Base-by-base conservation (phyloP, 2,113 vertebrate genomes). In the Pao palembangensis region DNA sequence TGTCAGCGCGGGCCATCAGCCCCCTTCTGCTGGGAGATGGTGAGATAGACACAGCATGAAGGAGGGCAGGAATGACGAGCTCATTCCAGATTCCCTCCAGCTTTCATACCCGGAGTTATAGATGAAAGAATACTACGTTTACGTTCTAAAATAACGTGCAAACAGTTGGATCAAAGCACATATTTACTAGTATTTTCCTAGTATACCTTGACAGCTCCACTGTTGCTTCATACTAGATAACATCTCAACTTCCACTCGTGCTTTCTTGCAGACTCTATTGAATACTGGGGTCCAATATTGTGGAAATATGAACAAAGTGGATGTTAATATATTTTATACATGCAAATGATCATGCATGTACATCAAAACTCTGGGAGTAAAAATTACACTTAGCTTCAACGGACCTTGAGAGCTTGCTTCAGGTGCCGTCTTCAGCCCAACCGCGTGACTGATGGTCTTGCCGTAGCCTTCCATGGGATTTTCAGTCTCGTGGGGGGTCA, bases 211-310 rank as follows among this genome's bases (percentile, higher is more conserved):
- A 99, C 96, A 0, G 96, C 95, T 50, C 96, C 97, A 15, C 97
- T 99, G 91, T 99, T 57, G 97, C 94, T 89, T 98, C 97, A 5
- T 98, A 98, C 83, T 99, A 99, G 88, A 99, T 99, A 79, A 99
- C 96, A 0, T 99, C 97, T 31, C 97, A 0, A 93, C 94, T 84
- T 99, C 96, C 25, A 99, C 97, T 4, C 94, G 90, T 73, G 98
- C 97, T 78, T 98, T 99, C 88, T 99, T 99, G 97, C 70, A 99
- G 88, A 78, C 96, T 99, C 85, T 99, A 96, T 76, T 98, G 98
- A 79, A 99, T 99, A 84, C 96, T 98, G 20, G 97, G 96, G 76
- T 99, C 97, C 90, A 99, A 87, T 96, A 87, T 96, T 99, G 48
- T 41, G 86, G 64, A 71, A 41, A 76, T 6, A 51, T 54, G 47